Evolutionary conservation across 2,113 vertebrate species (phyloP).

Genomic region (Austrofundulus limnaeus): DNA sequence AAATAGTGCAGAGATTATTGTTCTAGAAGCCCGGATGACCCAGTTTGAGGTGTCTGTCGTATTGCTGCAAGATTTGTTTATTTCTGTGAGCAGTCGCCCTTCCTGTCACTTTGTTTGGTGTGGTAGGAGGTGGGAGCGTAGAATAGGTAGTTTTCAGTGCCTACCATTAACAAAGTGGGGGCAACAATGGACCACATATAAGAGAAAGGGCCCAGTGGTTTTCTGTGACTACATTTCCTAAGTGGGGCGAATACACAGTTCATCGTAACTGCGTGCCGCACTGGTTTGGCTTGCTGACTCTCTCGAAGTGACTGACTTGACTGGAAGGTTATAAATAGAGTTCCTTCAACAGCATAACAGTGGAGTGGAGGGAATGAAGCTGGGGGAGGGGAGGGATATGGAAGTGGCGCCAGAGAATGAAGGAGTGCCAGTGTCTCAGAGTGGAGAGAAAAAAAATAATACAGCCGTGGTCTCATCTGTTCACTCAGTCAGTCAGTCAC

Average conservation of each 20-base stretch:
- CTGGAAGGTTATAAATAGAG: constrained; percentile 77
- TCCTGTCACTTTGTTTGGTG: constrained; percentile 62
- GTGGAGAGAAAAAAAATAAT: constrained; percentile 41
- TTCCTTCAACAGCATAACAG: constrained; percentile 76
- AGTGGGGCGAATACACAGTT: constrained; percentile 57
- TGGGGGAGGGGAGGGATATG: constrained; percentile 40
- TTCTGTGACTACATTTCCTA: constrained; percentile 48
- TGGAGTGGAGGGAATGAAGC: constrained; percentile 47
- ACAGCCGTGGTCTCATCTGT: constrained; percentile 59
- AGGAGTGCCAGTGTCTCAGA: constrained; percentile 66
- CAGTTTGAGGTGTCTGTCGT: constrained; percentile 52
- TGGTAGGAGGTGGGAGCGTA: constrained; percentile 45
- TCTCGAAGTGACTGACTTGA: constrained; percentile 71
- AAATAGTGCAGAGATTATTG: constrained; percentile 69
- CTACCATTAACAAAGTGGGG: constrained; percentile 26
- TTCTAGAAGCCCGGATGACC: constrained; percentile 67
- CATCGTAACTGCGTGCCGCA: constrained; percentile 33
- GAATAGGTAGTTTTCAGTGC: constrained; percentile 24
- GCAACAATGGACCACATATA: constrained; percentile 38
- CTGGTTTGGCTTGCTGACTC: constrained; percentile 55
- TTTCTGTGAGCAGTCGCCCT: constrained; percentile 60
- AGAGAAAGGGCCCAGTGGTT: constrained; percentile 39
- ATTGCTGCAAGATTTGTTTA: constrained; percentile 58
- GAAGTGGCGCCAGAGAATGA: constrained; percentile 72
- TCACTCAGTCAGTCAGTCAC: constrained; percentile 55